Base-by-base conservation (phyloP, 2,888 invertebrate species). In the Apamea crenata region DNA sequence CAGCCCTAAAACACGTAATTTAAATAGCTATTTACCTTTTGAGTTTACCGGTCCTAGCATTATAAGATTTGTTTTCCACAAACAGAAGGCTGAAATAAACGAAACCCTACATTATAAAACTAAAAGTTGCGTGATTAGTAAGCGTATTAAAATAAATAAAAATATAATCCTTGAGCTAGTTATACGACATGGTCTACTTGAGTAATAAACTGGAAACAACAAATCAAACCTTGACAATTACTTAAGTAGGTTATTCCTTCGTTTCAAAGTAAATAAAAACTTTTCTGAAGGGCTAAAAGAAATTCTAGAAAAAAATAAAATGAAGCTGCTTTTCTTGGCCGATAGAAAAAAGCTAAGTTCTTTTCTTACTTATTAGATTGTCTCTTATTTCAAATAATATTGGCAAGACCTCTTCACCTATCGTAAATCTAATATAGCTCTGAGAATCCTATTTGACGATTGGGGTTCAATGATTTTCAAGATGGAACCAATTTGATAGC, bases 61-160 rank as follows among this genome's bases (percentile, higher is more conserved):
- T 10, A 10, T 56, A 56, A 5, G 4, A 66, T 74, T 80, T 72
- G 1, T 70, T 61, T 14, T 29, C 16, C 18, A 53, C 1, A 61
- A 40, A 16, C 2, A 53, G n/a, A 63, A 63, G 12, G 59, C 59
- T 21, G 8, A 29, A 36, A n/a, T 29, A n/a, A 77, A 63, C 18
- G 1, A 36, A 77, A 50, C 25, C 14, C 29, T 29, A 7, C 70
- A 59, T 47, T 40, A 21, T 47, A 36, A 75, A 76, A 50, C 18
- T 16, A 16, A 66, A 18, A 65, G 12, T 80, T 67, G 82, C 87
- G 82, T 82, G 86, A 70, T 71, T 56, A 16, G 16, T 5, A 36
- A 21, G 44, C 36, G 29, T 74, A 78, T 65, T 68, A 70, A 79
- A 86, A 79, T 61, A 68, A 79, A 82, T 76, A 80, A 81, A 83